A percentile compares a stretch with the other conserved stretches of the same genome.
These are phyloP conservation scores for Balaenoptera acutorostrata DNA, from an alignment of 2,113 vertebrate genomes.

Conservation along the genomic window DNA sequence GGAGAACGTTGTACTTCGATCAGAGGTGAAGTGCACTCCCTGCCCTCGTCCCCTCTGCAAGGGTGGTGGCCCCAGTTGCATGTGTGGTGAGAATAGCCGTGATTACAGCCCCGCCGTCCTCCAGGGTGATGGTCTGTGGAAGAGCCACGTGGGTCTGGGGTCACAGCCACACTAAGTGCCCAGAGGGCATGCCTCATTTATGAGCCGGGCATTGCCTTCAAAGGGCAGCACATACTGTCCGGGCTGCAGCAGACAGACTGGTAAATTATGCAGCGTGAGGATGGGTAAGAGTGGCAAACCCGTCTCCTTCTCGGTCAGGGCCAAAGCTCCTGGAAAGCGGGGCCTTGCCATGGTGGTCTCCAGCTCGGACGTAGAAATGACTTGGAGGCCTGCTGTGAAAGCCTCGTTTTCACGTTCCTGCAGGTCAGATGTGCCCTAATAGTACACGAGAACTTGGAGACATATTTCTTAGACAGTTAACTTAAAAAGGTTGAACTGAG, in stretches of 20 bases:
- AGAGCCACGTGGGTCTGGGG: not conserved
- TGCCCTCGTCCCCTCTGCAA: not conserved
- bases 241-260: accelerated
- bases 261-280: accelerated
- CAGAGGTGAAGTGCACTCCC: constrained; percentile 83
- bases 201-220: not conserved
- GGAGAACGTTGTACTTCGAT: constrained; percentile 94
- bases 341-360: accelerated
- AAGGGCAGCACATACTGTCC: accelerated
- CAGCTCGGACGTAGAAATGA: not conserved
- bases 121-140: not conserved
- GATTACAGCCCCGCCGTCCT: not conserved
- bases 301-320: not conserved
- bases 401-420: not conserved
- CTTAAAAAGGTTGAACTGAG: not conserved
- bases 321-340: accelerated
- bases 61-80: not conserved
- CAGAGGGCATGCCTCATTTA: accelerated
- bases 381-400: not conserved
- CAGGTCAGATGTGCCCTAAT: not conserved
- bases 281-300: accelerated
- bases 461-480: not conserved
- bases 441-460: not conserved
- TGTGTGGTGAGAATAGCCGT: accelerated
- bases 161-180: accelerated